Percentiles rank a stretch among this genome's conserved stretches.
phyloP scores from a whole-genome alignment of 2,888 invertebrate genomes.

The Tuberolachnus salignus region DNA sequence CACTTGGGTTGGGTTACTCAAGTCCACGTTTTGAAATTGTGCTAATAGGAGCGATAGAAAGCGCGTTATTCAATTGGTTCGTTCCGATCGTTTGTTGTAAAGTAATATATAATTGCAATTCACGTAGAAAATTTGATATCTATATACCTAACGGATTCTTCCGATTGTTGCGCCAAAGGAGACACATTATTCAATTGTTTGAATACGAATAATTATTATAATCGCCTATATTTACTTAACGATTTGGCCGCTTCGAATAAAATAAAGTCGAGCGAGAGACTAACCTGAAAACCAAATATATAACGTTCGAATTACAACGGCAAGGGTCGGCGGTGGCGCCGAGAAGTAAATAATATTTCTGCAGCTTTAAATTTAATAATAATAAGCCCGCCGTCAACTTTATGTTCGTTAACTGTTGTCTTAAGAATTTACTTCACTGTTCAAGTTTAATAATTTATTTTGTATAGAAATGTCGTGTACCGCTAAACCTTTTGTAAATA shows the following conservation, averaged over 20 bases:
- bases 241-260: not conserved
- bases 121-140: no score
- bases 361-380: not conserved
- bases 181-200: not conserved
- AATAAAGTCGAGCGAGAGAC: not conserved
- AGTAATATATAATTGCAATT: no score
- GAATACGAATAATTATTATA: not conserved
- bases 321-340: no score
- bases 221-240: not conserved
- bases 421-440: slow-evolving; percentile 29
- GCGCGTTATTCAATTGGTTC: no score
- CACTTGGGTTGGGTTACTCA: no score
- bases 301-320: not conserved
- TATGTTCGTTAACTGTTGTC: slow-evolving; percentile 16
- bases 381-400: not conserved
- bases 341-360: slow-evolving; percentile 13
- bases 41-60: no score
- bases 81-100: no score
- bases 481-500: slow-evolving; percentile 26
- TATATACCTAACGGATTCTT: no score
- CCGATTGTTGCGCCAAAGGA: no score
- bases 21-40: no score
- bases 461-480: not conserved
- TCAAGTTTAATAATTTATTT: slow-evolving; percentile 23
- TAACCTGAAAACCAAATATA: no score